phyloP scores from a whole-genome alignment of 2,797 vertebrate genomes.

The Muraenolepis orangiensis region DNA sequence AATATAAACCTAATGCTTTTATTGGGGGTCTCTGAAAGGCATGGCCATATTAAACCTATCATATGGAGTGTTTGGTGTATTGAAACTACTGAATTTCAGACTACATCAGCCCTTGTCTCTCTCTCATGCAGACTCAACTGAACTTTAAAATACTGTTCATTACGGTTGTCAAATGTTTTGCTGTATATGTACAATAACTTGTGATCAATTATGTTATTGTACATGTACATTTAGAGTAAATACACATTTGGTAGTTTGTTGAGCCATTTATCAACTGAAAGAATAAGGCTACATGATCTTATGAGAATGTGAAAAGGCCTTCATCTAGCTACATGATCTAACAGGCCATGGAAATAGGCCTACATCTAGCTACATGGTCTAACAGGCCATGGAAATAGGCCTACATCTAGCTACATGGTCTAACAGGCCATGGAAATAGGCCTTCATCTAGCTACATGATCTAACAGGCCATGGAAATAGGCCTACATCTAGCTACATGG shows the following conservation, averaged over 20 bases:
- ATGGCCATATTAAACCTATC: neutral
- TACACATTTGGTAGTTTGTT: neutral
- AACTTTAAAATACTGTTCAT: neutral
- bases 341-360: too few species aligned
- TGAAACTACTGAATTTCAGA: neutral
- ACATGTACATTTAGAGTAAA: neutral
- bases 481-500: too few species aligned
- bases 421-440: too few species aligned
- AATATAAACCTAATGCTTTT: conserved; percentile 1
- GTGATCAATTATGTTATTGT: neutral
- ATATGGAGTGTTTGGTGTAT: neutral
- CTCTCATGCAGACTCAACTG: neutral
- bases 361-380: too few species aligned
- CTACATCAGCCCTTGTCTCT: neutral
- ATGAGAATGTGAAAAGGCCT: too few species aligned
- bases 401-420: too few species aligned
- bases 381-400: too few species aligned
- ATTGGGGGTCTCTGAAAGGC: neutral
- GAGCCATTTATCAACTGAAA: too few species aligned
- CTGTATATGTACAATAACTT: neutral
- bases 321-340: too few species aligned
- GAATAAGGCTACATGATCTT: too few species aligned
- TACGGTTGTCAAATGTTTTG: neutral
- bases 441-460: too few species aligned
- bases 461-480: too few species aligned